phyloP scores from a whole-genome alignment of 2,888 invertebrate species.

The Tenodera sinensis region DNA sequence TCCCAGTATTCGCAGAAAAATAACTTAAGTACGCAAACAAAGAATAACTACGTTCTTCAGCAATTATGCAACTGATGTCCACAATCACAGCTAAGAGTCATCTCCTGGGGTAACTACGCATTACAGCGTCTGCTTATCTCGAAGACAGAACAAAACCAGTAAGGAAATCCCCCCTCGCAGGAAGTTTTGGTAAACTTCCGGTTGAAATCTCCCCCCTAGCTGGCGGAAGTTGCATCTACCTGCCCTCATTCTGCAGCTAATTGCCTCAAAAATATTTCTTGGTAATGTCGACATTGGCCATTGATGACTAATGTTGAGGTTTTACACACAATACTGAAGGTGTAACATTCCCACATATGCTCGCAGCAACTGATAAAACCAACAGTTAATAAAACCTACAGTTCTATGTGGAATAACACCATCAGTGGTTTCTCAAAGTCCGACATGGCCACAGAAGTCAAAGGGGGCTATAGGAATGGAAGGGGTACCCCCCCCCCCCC shows the following conservation, averaged over 20 bases:
- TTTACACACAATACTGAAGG: background rate
- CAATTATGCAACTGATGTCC: too few species aligned
- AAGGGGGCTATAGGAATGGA: too few species aligned
- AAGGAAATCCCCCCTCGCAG: background rate
- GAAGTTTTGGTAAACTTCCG: constrained; percentile 16
- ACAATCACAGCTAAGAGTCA: background rate
- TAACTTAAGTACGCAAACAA: too few species aligned
- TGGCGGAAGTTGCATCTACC: background rate
- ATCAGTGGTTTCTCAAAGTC: too few species aligned
- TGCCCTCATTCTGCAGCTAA: background rate
- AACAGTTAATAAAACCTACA: too few species aligned
- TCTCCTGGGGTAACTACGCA: background rate
- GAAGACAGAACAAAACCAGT: background rate
- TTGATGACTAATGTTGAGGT: background rate
- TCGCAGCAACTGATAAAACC: too few species aligned
- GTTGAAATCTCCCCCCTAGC: background rate
- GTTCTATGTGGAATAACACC: too few species aligned
- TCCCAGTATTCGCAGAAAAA: too few species aligned
- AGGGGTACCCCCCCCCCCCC: fast-evolving
- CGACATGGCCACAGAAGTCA: too few species aligned
- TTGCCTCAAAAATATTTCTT: background rate
- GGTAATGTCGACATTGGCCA: background rate
- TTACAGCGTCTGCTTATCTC: background rate
- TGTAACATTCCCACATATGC: too few species aligned
- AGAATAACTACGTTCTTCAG: too few species aligned